Conservation (phyloP, 2,797 vertebrate species). For the Thaleichthys pacificus region DNA sequence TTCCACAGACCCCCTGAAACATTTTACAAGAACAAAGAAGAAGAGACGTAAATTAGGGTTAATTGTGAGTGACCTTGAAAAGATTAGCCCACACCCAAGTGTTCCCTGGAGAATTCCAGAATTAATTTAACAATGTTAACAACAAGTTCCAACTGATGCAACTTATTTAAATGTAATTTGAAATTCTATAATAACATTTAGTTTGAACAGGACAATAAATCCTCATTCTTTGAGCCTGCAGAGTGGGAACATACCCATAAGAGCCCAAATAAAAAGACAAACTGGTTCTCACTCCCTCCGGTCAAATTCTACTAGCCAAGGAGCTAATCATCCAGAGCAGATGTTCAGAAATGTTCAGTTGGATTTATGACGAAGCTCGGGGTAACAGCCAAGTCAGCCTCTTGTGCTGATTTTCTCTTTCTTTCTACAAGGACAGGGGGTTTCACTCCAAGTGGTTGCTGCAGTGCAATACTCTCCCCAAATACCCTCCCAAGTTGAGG, state of each 20-base stretch:
- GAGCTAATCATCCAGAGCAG: slow-evolving; percentile 80
- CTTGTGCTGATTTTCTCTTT: slow-evolving; percentile 70
- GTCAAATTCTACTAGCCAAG: slow-evolving; percentile 72
- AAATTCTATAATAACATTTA: neutral
- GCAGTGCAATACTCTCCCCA: slow-evolving; percentile 57
- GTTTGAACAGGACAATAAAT: slow-evolving; percentile 28
- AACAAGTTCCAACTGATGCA: slow-evolving; percentile 39
- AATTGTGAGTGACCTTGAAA: slow-evolving; percentile 15
- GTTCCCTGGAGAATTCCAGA: slow-evolving; percentile 30
- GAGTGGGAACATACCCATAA: slow-evolving; percentile 37
- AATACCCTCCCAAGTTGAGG: slow-evolving; percentile 55
- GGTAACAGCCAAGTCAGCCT: slow-evolving; percentile 77
- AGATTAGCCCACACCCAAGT: slow-evolving; percentile 18
- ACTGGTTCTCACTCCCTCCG: slow-evolving; percentile 60
- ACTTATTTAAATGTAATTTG: slow-evolving; percentile 22
- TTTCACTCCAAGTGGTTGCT: slow-evolving; percentile 63
- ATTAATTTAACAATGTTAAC: slow-evolving; percentile 31
- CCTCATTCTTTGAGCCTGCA: slow-evolving; percentile 57
- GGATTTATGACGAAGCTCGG: slow-evolving; percentile 76
- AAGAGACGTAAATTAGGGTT: too few species aligned
- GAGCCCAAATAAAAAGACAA: slow-evolving; percentile 41
- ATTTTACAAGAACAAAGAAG: neutral
- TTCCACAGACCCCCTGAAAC: neutral
- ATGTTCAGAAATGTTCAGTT: slow-evolving; percentile 77
- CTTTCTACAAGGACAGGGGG: slow-evolving; percentile 72